phyloP scores from a whole-genome alignment of 2,888 invertebrate genomes.

The Conus canariensis region DNA sequence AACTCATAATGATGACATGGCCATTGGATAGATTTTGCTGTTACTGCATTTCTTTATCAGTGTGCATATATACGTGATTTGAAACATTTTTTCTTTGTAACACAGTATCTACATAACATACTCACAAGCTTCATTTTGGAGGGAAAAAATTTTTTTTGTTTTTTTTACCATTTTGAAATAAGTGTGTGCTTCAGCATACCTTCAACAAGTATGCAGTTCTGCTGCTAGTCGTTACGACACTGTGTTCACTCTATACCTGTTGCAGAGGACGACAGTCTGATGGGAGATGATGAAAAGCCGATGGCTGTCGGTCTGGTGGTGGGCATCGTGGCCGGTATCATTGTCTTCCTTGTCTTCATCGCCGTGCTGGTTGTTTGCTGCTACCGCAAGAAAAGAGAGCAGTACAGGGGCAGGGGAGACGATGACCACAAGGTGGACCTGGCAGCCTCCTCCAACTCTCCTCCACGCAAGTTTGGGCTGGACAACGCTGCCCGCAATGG shows the following conservation, averaged over 20 bases:
- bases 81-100: no score
- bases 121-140: no score
- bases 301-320: conserved; percentile 62
- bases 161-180: no score
- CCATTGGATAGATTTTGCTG: no score
- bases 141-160: no score
- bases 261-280: conserved; percentile 42
- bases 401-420: neutral
- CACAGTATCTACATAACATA: no score
- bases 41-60: no score
- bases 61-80: no score
- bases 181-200: no score
- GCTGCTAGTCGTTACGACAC: no score
- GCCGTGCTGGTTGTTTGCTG: conserved; percentile 63
- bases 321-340: conserved; percentile 65
- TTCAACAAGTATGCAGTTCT: no score
- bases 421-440: conserved; percentile 42
- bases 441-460: conserved; percentile 1
- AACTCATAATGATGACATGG: no score
- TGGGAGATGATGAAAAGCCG: conserved; percentile 58
- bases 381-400: conserved; percentile 54
- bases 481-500: conserved; percentile 43
- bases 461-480: conserved; percentile 42
- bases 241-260: neutral
- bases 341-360: conserved; percentile 60